Conservation (phyloP, 2,888 invertebrate species). For the Cinara cedri region DNA sequence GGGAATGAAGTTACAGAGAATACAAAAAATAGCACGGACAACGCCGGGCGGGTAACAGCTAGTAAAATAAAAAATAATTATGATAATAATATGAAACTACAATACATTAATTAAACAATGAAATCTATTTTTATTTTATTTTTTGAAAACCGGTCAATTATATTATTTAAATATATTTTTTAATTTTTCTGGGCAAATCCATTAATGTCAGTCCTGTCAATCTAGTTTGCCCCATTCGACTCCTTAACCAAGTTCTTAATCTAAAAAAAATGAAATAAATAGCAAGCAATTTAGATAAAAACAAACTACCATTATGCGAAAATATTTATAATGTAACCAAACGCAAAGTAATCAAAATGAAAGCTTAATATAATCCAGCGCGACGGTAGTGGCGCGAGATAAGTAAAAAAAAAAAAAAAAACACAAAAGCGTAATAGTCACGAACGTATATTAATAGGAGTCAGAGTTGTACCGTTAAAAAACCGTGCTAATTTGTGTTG, state of each 20-base stretch:
- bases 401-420: too few relatives aligned
- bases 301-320: background rate
- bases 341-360: background rate
- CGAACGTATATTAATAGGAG: too few relatives aligned
- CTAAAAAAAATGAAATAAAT: background rate
- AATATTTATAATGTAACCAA: background rate
- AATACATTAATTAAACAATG: background rate
- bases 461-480: too few relatives aligned
- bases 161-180: background rate
- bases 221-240: background rate
- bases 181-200: background rate
- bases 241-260: too few relatives aligned
- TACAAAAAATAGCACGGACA: too few relatives aligned
- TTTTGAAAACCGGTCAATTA: background rate
- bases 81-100: background rate
- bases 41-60: too few relatives aligned
- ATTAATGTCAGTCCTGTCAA: background rate
- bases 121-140: background rate
- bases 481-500: too few relatives aligned
- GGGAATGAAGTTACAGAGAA: too few relatives aligned
- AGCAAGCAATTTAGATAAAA: background rate
- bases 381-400: too few relatives aligned
- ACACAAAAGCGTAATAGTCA: too few relatives aligned
- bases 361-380: too few relatives aligned
- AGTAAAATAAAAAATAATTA: background rate